Percentiles rank a stretch among this genome's conserved stretches.
Conservation (phyloP, 1,140 invertebrate genomes). For the Globodera ellingtonae region DNA sequence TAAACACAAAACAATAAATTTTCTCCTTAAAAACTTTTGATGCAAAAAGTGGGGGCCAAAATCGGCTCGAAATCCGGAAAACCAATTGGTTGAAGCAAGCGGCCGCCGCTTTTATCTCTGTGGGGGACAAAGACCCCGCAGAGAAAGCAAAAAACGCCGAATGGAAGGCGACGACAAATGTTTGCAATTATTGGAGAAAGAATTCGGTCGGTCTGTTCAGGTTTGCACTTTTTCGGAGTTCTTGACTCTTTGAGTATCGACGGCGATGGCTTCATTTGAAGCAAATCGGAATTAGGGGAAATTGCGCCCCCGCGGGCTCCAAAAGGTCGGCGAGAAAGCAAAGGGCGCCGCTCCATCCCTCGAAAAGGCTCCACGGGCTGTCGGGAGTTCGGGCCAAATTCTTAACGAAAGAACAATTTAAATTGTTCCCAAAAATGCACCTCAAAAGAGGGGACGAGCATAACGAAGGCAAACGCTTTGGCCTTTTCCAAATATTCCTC, state of each 20-base stretch:
- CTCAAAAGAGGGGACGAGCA: slow-evolving; percentile 67
- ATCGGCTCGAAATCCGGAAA: not conserved
- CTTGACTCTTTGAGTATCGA: too few relatives aligned
- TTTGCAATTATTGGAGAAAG: not conserved
- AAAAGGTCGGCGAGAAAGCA: slow-evolving; percentile 80
- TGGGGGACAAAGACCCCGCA: not conserved
- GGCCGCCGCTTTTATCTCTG: not conserved
- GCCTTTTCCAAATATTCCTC: slow-evolving; percentile 28
- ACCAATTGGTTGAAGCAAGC: not conserved
- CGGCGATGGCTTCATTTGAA: slow-evolving; percentile 8
- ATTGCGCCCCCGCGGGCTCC: slow-evolving; percentile 75
- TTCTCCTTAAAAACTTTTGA: not conserved
- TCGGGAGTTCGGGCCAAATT: slow-evolving; percentile 73
- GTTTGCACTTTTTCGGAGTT: too few relatives aligned
- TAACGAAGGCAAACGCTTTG: slow-evolving; percentile 78
- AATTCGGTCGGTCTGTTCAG: too few relatives aligned
- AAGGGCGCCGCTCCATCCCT: slow-evolving; percentile 81
- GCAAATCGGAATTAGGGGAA: slow-evolving; percentile 75
- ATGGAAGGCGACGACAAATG: not conserved
- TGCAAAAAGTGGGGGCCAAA: not conserved
- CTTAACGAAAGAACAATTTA: slow-evolving; percentile 30
- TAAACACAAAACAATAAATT: not conserved
- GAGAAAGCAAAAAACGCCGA: not conserved
- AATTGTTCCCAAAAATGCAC: not conserved
- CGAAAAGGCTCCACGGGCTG: slow-evolving; percentile 79